A percentile compares a stretch with the other conserved stretches of the same genome.
These are phyloP conservation scores for Morinoia aosen DNA, from an alignment of 2,888 invertebrate species.

Conservation along the genomic window DNA sequence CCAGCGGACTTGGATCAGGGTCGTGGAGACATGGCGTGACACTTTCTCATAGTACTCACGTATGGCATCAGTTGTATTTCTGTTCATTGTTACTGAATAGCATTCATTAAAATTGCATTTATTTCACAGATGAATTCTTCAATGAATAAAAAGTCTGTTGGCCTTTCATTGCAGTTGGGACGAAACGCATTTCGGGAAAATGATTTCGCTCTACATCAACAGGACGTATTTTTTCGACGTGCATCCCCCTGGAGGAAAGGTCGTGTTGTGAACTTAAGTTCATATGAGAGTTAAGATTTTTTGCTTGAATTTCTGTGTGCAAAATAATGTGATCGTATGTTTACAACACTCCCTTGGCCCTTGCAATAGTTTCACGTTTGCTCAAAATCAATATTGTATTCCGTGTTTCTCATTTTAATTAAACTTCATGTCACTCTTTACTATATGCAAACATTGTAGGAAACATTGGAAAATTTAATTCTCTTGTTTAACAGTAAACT, in stretches of 20 bases:
- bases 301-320: background rate
- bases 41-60: too few relatives aligned
- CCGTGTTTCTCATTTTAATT: background rate
- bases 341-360: background rate
- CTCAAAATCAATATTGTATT: background rate
- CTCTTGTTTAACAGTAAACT: background rate
- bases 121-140: background rate
- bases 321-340: background rate
- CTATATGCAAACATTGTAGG: background rate
- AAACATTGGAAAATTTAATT: background rate
- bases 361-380: background rate
- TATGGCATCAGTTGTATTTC: too few relatives aligned
- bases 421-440: background rate
- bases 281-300: background rate
- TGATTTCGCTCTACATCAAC: constrained; percentile 98
- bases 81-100: too few relatives aligned
- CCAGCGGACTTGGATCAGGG: too few relatives aligned
- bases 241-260: constrained; percentile 96
- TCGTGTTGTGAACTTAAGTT: constrained; percentile 70
- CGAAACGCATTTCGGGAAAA: constrained; percentile 98
- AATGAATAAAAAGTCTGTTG: background rate
- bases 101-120: too few relatives aligned
- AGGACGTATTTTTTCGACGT: constrained; percentile 98
- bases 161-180: constrained; percentile 79
- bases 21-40: too few relatives aligned